These are phyloP conservation scores for Vultur gryphus DNA, from an alignment of 2,797 vertebrate genomes.

Conservation along the genomic window DNA sequence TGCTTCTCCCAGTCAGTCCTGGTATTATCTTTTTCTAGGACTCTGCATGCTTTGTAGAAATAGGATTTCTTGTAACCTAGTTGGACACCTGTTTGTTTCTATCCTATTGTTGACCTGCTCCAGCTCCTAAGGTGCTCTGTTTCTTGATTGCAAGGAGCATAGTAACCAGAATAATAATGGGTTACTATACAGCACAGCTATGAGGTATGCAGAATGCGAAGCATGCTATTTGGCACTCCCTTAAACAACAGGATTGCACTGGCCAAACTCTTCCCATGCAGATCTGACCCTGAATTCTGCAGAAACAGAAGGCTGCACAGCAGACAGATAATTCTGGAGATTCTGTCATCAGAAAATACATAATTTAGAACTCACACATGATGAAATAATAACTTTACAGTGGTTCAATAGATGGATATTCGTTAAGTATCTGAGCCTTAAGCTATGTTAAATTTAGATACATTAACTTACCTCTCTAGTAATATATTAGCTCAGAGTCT, in stretches of 20 bases:
- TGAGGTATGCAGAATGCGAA: fast-evolving
- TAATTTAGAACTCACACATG: background rate
- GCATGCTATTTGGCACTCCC: background rate
- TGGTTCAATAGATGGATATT: background rate
- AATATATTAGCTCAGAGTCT: background rate
- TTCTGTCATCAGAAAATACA: background rate
- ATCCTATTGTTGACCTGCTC: background rate
- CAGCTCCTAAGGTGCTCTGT: background rate
- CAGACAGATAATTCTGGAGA: background rate
- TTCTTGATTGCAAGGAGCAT: background rate
- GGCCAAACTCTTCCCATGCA: background rate
- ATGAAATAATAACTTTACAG: background rate
- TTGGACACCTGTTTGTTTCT: background rate
- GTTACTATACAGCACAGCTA: background rate
- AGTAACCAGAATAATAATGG: background rate
- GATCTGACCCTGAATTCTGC: background rate
- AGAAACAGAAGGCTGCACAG: background rate
- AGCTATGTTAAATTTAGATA: background rate
- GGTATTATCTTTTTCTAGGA: background rate
- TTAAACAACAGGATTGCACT: fast-evolving
- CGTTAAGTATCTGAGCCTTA: background rate
- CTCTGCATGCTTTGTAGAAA: background rate
- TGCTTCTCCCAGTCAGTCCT: background rate
- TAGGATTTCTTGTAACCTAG: background rate
- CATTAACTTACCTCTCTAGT: background rate